Base-by-base conservation (phyloP, 2,888 invertebrate genomes). In the Meteorus cinctellus region DNA sequence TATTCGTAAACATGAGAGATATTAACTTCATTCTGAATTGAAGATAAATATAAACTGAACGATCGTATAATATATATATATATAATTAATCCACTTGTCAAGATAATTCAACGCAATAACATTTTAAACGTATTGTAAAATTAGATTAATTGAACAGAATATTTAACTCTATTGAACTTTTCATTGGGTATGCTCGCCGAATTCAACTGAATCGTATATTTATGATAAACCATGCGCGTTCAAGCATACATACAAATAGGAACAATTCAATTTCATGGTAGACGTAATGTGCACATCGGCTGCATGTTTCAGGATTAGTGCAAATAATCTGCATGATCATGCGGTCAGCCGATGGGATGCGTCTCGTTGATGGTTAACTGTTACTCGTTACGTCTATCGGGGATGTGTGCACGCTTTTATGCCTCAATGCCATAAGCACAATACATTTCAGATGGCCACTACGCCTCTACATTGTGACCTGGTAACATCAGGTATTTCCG, bases 251-350 rank as follows among this genome's bases (percentile, higher is more conserved):
- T 51, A 48, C 14, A 65, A 36, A 65, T 45, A 48, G 55, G 16
- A 10, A 34, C 55, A 31, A 69, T 69, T 69, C 55, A 69, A 69
- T 69, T 51, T 48, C 69, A 69, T 69, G 55, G 69, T 55, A 69
- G 69, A 48, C 34, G 19, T 65, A 69, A 48, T 69, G 31, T 55
- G 55, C 69, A 12, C 69, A 69, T 48, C 29, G 69, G 69, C 29
- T 51, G 48, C 69, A 29, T 69, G 69, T 69, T 69, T 69, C 69
- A 55, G 69, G 69, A 69, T 69, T 48, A 69, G 55, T 27, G 69
- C 48, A 31, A 69, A 51, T 69, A 69, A 69, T 69, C 69, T 48
- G 19, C 29, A 31, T 55, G 55, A 69, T 69, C 69, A 31, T 69
- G 69, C 31, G 69, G 69, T 69, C 69, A 55, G 45, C 34, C 69